A percentile compares a stretch with the other conserved stretches of the same genome.
Conservation (phyloP, 2,888 invertebrate species). For the Epinotia brunnichana region DNA sequence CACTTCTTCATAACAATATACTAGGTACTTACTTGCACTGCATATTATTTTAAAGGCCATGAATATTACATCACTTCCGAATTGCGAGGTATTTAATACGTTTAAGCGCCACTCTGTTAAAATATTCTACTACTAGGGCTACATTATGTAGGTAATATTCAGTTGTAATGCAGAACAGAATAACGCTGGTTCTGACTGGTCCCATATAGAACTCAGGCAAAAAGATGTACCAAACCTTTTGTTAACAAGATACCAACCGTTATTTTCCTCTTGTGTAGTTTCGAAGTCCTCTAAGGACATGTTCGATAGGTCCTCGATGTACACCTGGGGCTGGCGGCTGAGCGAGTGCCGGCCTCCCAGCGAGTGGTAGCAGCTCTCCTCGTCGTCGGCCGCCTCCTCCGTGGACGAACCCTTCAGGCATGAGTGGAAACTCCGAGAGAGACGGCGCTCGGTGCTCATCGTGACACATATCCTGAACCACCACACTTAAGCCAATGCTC, state of each 20-base stretch:
- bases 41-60: too few relatives aligned
- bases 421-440: slow-evolving; percentile 87
- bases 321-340: slow-evolving; percentile 73
- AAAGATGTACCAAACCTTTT: background rate
- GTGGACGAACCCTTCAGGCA: slow-evolving; percentile 86
- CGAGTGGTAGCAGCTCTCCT: slow-evolving; percentile 79
- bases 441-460: slow-evolving; percentile 83
- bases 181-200: too few relatives aligned
- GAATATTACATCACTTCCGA: too few relatives aligned
- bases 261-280: slow-evolving; percentile 71
- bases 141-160: background rate
- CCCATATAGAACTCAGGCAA: too few relatives aligned
- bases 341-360: slow-evolving; percentile 76
- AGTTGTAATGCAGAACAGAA: background rate
- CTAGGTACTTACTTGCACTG: background rate
- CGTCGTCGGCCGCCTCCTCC: slow-evolving; percentile 79
- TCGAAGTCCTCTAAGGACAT: slow-evolving; percentile 78
- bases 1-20: background rate
- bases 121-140: background rate
- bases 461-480: slow-evolving; percentile 73
- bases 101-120: background rate
- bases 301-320: slow-evolving; percentile 76
- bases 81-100: background rate
- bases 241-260: slow-evolving; percentile 58
- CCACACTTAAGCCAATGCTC: slow-evolving; percentile 55